Base-by-base conservation (phyloP, 1,140 invertebrate species). In the Rhyzopertha dominica region DNA sequence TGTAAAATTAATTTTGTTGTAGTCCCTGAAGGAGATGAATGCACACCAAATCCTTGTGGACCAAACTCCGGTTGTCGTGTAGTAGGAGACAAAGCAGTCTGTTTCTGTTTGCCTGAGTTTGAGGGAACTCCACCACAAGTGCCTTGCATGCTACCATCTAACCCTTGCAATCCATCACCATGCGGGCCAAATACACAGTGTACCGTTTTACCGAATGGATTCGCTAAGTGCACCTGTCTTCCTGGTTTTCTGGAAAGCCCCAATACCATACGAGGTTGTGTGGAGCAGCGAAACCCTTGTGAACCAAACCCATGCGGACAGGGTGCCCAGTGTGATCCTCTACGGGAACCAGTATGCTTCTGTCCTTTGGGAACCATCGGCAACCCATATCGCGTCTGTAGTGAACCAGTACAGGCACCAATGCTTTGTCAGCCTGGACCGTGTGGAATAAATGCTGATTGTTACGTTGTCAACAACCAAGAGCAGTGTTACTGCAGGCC, bases 111-210 rank as follows among this genome's bases (percentile, higher is more conserved):
- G 49, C 87, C 88, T 5, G 87, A 90, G 61, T 95, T 82, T 63
- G 87, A 91, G 70, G 90, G 90, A 36, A 80, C 82, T 68, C 90
- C 90, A 24, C 88, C 88, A 10, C 61, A 71, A 25, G 71, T 74
- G 28, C 73, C 74, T 1, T 89, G 85, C 55, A 67, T 64, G 34
- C 56, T 84, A 46, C 84, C 84, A 39, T 71, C 68, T 34, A 85
- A 86, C 59, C 86, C 87, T 1, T 93, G 90, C 56, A 79, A 84
- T 47, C 84, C 87, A 12, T 90, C 85, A 23, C 87, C 87, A 1
- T 93, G 89, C 63, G 90, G 89, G 8, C 85, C 84, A 3, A 92
- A 92, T 56, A 92, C 90, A 2, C 82, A 89, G 58, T 93, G 90
- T 59, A 75, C 84, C 1, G 71, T 89, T 13, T 63, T 88, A 9